A percentile compares a stretch with the other conserved stretches of the same genome.
These are phyloP conservation scores for Lophius piscatorius DNA, from an alignment of 2,113 vertebrate genomes.

Conservation along the genomic window DNA sequence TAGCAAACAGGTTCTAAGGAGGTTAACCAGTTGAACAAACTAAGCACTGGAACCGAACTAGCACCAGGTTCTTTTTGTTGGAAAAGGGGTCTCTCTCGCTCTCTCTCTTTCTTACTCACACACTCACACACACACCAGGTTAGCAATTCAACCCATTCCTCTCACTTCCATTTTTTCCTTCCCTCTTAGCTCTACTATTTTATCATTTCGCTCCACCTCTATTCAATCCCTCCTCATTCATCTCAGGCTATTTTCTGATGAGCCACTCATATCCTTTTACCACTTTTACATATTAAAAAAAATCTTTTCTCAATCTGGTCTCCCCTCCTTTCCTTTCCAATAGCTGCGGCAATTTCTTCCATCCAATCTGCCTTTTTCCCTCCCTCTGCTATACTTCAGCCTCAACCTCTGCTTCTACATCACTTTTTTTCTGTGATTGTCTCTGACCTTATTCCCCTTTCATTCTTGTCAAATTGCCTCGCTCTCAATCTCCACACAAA, in stretches of 20 bases:
- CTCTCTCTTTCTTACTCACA: too few species aligned
- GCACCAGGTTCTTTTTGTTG: too few species aligned
- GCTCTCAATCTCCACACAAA: conserved; percentile 40
- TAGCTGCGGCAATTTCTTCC: conserved; percentile 9
- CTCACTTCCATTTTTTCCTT: conserved; percentile 15
- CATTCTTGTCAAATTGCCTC: conserved; percentile 60
- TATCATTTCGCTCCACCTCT: conserved; percentile 43
- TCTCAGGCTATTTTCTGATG: conserved; percentile 25
- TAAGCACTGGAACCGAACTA: too few species aligned
- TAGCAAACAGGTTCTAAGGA: too few species aligned
- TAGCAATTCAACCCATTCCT: too few species aligned
- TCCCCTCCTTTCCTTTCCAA: neutral
- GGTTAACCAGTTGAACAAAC: too few species aligned
- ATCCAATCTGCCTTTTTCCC: conserved; percentile 17
- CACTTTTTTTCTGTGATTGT: conserved; percentile 66
- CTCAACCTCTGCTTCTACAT: conserved; percentile 36
- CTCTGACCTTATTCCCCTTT: conserved; percentile 64
- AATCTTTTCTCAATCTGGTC: conserved; percentile 20
- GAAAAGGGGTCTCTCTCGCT: too few species aligned
- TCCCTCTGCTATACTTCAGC: conserved; percentile 5
- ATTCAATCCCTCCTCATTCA: conserved; percentile 30
- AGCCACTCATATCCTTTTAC: conserved; percentile 37
- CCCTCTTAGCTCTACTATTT: conserved; percentile 42
- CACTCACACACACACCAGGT: too few species aligned
- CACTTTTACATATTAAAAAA: conserved; percentile 48